Conservation (phyloP, 1,140 invertebrate genomes). For the Caenorhabditis inopinata region DNA sequence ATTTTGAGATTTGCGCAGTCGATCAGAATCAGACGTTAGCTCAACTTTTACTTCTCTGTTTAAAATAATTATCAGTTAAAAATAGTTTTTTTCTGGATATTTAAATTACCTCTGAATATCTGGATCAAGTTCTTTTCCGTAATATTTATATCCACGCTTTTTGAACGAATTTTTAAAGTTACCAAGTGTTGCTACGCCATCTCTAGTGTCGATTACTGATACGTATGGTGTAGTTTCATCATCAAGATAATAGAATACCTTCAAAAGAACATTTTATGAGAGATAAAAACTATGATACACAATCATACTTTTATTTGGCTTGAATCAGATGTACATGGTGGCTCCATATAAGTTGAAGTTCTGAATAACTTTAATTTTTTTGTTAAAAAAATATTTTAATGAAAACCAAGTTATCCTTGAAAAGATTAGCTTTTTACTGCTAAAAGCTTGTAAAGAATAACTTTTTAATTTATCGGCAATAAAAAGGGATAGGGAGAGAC, state of each 20-base stretch:
- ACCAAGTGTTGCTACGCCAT: conserved; percentile 35
- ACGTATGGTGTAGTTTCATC: conserved; percentile 45
- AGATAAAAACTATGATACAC: background rate
- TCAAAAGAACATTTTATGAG: background rate
- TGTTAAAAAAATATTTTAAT: background rate
- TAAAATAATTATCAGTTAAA: background rate
- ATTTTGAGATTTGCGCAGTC: conserved; percentile 38
- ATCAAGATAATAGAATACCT: conserved; percentile 50
- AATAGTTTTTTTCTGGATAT: too few species aligned
- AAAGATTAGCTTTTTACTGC: background rate
- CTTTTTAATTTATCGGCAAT: conserved; percentile 22
- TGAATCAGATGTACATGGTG: background rate
- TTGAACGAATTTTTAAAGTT: conserved; percentile 46
- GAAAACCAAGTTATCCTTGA: background rate
- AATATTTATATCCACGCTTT: conserved; percentile 44
- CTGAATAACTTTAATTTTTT: background rate
- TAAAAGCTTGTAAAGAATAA: background rate
- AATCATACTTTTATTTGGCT: background rate
- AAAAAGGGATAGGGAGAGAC: background rate
- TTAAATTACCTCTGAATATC: conserved; percentile 41
- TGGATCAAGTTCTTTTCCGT: conserved; percentile 39
- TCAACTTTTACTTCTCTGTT: conserved; percentile 58
- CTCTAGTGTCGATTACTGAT: background rate
- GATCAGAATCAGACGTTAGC: conserved; percentile 44
- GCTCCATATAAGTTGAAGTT: background rate